Evolutionary conservation across 2,113 vertebrate genomes (phyloP).

Genomic region (Patagioenas fasciata): DNA sequence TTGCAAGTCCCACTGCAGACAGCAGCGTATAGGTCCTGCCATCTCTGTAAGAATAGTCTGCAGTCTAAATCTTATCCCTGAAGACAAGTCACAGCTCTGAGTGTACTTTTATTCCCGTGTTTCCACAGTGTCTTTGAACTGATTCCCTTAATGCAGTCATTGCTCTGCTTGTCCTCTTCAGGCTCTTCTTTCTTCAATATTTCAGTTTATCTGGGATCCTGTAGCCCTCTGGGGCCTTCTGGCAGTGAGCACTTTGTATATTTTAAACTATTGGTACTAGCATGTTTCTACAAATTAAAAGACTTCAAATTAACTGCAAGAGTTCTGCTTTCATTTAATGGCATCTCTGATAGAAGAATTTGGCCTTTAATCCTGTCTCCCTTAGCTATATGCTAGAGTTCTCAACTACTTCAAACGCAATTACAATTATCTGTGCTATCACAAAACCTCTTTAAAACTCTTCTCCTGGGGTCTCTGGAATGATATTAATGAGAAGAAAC

Average conservation of each 20-base stretch:
- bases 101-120: slow-evolving; percentile 1
- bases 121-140: slow-evolving; percentile 38
- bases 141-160: not conserved
- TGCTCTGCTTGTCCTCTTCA: slow-evolving; percentile 4
- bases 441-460: slow-evolving; percentile 17
- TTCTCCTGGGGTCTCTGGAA: slow-evolving; percentile 1
- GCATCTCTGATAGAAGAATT: slow-evolving; percentile 16
- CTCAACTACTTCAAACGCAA: not conserved
- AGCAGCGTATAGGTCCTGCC: not conserved
- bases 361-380: slow-evolving; percentile 41
- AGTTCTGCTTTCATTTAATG: slow-evolving; percentile 24
- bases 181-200: slow-evolving; percentile 37
- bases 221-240: not conserved
- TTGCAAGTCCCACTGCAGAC: not conserved
- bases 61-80: not conserved
- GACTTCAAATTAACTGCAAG: not conserved
- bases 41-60: not conserved
- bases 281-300: slow-evolving; percentile 42
- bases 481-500: slow-evolving; percentile 1
- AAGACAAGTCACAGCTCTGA: not conserved
- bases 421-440: slow-evolving; percentile 26
- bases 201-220: slow-evolving; percentile 35
- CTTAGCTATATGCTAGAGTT: not conserved
- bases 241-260: not conserved
- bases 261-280: slow-evolving; percentile 21